Evolutionary conservation across 2,888 invertebrate genomes (phyloP), one percentile per base, ranked within the genome.

Genomic region (Cantharis rufa): DNA sequence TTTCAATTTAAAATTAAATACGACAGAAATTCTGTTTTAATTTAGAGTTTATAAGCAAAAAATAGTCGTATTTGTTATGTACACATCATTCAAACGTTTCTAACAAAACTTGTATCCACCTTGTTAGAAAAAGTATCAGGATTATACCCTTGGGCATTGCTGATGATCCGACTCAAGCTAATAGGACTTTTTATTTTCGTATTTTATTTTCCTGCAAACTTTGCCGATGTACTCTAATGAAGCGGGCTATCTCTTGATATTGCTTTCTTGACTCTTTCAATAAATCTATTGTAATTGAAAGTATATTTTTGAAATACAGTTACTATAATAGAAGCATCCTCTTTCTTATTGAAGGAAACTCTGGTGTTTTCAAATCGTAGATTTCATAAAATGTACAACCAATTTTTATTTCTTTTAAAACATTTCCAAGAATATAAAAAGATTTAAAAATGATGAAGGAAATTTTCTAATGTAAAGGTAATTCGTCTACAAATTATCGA

Each of bases 171-270:
- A 74, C 75, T 75, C 74, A 76, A 76, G 72, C 80, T 80, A 80
- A 80, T 80, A 80, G 77, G 80, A 79, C 79, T 80, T 80, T 80
- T 80, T 80, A 70, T 77, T 79, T 72, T 75, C 75, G 76, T 78
- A 78, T 77, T 80, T 80, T 80, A 77, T 79, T 78, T 78, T 78
- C 69, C 72, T 68, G 21, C 72, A 72, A 75, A 78, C 75, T 78
- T 72, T 73, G 66, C 70, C 75, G 71, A 70, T 78, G 70, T 72
- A 74, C 71, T 62, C 70, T 78, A 78, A 75, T 75, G 78, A 75
- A 71, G 71, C 73, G 32, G 72, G 68, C 71, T 69, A 48, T 70
- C 66, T 74, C 69, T 63, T 73, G 73, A 71, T 73, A 48, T 70
- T 63, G 28, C 70, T 70, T 74, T 62, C 63, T 69, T 63, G 69